Evolutionary conservation across 1,140 invertebrate genomes (phyloP), one percentile per base, ranked within the genome.

Genomic region (Chymomyza costata): DNA sequence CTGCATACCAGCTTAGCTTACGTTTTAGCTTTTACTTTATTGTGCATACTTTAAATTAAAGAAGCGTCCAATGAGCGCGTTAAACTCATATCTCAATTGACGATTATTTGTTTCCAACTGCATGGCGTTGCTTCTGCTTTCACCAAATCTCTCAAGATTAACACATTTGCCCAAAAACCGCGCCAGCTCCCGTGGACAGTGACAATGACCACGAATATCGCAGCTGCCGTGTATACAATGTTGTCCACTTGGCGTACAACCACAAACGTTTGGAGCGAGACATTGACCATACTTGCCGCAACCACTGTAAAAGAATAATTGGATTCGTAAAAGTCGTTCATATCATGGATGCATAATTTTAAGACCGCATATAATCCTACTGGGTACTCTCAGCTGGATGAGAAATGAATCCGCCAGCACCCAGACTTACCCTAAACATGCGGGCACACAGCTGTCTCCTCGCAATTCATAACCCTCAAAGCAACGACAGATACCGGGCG

Each of bases 401-500:
- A n/a, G n/a, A 11, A 18, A 6, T 21, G 11, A 28, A n/a, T 11
- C 0, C 5, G 0, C 2, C 6, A 0, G n/a, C 6, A 3, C 8
- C 6, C 16, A 11, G 6, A 67, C 69, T 53, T 10, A 80, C 80
- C 57, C 43, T 21, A 67, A 53, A 44, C 85, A 86, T 35, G 56
- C 63, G 15, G 83, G 71, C 32, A 52, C 59, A 37, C 73, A 86
- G 18, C 54, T 67, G 30, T 44, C 56, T 3, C 48, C 64, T 16
- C 57, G 62, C 11, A 63, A 52, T n/a, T 65, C 50, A 47, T 81
- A 87, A 0, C 92, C 92, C 17, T 87, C 78, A 35, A 88, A 89
- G 74, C 92, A 93, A 7, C 87, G 86, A 69, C 92, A 90, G 0
- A 86, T 50, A 6, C 84, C 74, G 0, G 87, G 87, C 0, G 84